Evolutionary conservation across 2,888 invertebrate species (phyloP).

Genomic region (Ferdinandea cuprea): DNA sequence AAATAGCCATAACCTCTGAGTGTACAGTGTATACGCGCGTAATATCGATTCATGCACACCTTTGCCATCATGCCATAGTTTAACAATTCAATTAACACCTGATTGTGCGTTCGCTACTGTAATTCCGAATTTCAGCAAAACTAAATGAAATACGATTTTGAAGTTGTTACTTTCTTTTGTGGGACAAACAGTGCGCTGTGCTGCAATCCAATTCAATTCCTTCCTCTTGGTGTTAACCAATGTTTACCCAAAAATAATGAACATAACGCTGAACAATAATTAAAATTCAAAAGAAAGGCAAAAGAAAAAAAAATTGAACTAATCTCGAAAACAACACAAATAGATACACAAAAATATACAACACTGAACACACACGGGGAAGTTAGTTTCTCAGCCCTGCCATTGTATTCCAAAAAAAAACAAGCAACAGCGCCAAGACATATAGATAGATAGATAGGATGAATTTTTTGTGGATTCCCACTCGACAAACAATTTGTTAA

Average conservation of each 20-base stretch:
- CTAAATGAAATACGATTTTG: not conserved
- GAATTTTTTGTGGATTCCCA: slow-evolving; percentile 34
- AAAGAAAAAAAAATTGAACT: not conserved
- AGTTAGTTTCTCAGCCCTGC: slow-evolving; percentile 50
- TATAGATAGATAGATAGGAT: too few species aligned
- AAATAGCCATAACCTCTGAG: slow-evolving; percentile 20
- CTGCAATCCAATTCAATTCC: not conserved
- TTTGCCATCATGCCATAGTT: slow-evolving; percentile 10
- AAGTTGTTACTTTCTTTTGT: slow-evolving; percentile 34
- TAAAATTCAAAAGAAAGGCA: slow-evolving; percentile 14
- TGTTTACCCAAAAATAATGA: slow-evolving; percentile 7
- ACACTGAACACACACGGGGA: too few species aligned
- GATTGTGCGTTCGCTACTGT: slow-evolving; percentile 25
- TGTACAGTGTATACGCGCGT: too few species aligned
- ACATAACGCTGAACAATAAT: not conserved
- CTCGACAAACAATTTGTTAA: slow-evolving; percentile 24
- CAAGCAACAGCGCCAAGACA: slow-evolving; percentile 15
- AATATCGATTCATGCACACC: not conserved
- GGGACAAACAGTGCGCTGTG: slow-evolving; percentile 3
- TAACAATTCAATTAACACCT: slow-evolving; percentile 66
- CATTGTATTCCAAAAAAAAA: slow-evolving; percentile 53
- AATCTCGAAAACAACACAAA: slow-evolving; percentile 7
- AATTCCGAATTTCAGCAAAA: slow-evolving; percentile 32
- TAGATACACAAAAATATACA: too few species aligned
- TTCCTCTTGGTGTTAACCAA: not conserved